These are phyloP conservation scores for Hydropsyche betteni DNA, from an alignment of 2,888 invertebrate species.

Conservation along the genomic window DNA sequence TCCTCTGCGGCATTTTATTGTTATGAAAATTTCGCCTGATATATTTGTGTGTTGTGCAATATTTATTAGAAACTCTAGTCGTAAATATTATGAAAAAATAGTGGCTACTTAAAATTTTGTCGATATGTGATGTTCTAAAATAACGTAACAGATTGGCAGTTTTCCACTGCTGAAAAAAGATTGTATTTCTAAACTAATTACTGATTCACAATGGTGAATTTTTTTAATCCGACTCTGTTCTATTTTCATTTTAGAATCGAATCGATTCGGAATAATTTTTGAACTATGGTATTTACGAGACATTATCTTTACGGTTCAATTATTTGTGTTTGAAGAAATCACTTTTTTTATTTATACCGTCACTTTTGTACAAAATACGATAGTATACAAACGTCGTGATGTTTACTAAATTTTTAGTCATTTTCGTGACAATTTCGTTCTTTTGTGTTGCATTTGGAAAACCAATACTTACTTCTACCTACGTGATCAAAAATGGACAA, in stretches of 20 bases:
- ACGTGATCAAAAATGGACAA: not conserved
- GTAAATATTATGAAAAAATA: too few relatives aligned
- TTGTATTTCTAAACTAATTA: slow-evolving; percentile 1
- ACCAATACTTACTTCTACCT: not conserved
- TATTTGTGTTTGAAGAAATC: not conserved
- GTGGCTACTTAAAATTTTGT: too few relatives aligned
- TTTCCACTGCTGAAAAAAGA: not conserved
- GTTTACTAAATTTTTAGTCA: not conserved
- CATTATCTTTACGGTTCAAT: slow-evolving; percentile 5
- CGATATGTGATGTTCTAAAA: not conserved
- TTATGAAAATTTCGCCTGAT: too few relatives aligned
- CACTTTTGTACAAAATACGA: not conserved
- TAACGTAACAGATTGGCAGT: slow-evolving; percentile 3
- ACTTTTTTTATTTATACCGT: not conserved
- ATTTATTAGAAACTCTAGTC: too few relatives aligned
- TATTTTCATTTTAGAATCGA: too few relatives aligned
- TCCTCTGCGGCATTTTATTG: too few relatives aligned
- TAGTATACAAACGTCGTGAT: not conserved
- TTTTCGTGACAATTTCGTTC: not conserved
- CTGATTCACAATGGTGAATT: not conserved
- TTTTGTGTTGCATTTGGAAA: not conserved
- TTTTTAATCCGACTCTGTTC: not conserved
- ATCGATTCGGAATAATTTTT: too few relatives aligned
- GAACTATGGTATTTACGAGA: too few relatives aligned
- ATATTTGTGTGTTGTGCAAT: too few relatives aligned